Evolutionary conservation across 1,140 invertebrate species (phyloP), one percentile per base, ranked within the genome.

Genomic region (Protaetia brevitarsis): DNA sequence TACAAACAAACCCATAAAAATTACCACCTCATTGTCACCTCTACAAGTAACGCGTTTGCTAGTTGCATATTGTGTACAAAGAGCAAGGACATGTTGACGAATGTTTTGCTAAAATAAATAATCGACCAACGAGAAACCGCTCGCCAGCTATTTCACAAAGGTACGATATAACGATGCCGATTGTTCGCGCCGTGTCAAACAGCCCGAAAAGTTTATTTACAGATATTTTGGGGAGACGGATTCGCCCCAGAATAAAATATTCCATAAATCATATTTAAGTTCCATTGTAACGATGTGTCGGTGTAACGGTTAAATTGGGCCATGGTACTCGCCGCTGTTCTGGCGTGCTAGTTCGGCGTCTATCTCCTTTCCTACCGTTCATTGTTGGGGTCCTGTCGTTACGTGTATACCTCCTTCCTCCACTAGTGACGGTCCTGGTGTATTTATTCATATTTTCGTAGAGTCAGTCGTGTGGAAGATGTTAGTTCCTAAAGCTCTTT

Each of bases 231-330:
- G 66, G 45, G 41, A 59, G 34, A 21, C 37, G 41, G 68, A 45
- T 69, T 68, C 71, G 67, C 68, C 69, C 69, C 67, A 62, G 68
- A 71, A 72, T 72, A 72, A 74, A 74, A 66, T 72, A 72, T 69
- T 71, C 66, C 72, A 74, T 74, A 74, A 74, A 74, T 74, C 73
- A 74, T 73, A 74, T 74, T 74, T 74, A 74, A 74, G 64, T 36
- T 64, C 71, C 65, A 72, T 71, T 74, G 66, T 71, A 59, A 51
- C 60, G 59, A 29, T 28, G 30, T 61, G 61, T 64, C 60, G 63
- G 66, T 69, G 61, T 66, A 69, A 69, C 68, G 68, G 62, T 68
- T 70, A 70, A 70, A 70, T 57, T 70, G 64, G 69, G 66, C 57
- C 63, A 68, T 69, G 66, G 57, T n/a, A n/a, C n/a, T n/a, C n/a